Evolutionary conservation across 2,113 vertebrate genomes (phyloP), one percentile per base, ranked within the genome.

Genomic region (Petrocephalus microphthalmus): DNA sequence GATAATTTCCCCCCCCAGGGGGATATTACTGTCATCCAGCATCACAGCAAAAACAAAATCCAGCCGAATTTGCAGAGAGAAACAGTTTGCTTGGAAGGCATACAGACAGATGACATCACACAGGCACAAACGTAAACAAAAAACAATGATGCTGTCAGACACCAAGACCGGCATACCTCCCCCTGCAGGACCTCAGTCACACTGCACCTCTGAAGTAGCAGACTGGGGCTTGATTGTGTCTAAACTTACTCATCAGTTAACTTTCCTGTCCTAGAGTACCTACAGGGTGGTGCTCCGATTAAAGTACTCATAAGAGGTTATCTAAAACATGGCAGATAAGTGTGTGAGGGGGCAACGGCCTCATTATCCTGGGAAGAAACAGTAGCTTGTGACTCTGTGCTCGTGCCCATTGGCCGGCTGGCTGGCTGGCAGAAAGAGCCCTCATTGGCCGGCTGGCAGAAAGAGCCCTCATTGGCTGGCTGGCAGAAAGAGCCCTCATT

Each of bases 151-250:
- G 89, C 90, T 17, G 1, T 71, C 67, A 89, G 84, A 89, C 89
- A 88, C 81, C 91, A 90, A n/a, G 37, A 91, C 90, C 90, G 89
- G 92, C 89, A n/a, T n/a, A 49, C 20, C 33, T 22, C 91, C 91
- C 57, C 84, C 83, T 84, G 87, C 89, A 89, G 13, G 11, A 7
- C 5, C 82, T 57, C 90, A 89, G 92, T 94, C 91, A 88, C 89
- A 89, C 71, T 57, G 22, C 52, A 56, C 89, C 87, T 83, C 88
- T 88, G 74, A 71, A 84, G 84, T 78, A 54, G 74, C 60, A 60
- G 57, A 54, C 88, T 71, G 64, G 67, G 52, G 29, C 49, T 42
- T 29, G 29, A 89, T 89, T 86, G 84, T 5, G 25, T 71, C 67
- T 64, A 89, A 74, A 89, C 5, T 45, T n/a, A 85, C 15, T 29